Evolutionary conservation across 2,888 invertebrate genomes (phyloP).

Genomic region (Rosalia funebris): DNA sequence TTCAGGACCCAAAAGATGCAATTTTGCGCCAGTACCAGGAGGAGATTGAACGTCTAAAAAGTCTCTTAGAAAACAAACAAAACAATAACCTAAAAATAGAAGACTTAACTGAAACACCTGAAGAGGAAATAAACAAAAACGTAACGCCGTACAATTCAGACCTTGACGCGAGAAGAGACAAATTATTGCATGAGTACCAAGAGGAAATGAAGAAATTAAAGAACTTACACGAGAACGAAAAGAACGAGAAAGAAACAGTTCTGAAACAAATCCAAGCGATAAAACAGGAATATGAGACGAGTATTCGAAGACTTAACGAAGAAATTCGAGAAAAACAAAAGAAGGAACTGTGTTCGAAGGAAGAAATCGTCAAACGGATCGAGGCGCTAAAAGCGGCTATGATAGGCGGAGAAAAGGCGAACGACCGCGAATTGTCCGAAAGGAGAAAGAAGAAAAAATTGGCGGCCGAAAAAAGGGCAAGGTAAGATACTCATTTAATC

Average conservation of each 20-base stretch:
- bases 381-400: constrained; percentile 75
- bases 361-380: constrained; percentile 61
- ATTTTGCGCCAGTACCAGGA: constrained; percentile 85
- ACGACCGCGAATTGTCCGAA: constrained; percentile 78
- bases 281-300: constrained; percentile 69
- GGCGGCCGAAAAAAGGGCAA: constrained; percentile 73
- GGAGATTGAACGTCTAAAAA: constrained; percentile 79
- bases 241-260: constrained; percentile 60
- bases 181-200: constrained; percentile 66
- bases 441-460: constrained; percentile 73
- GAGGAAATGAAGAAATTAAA: constrained; percentile 65
- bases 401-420: constrained; percentile 82
- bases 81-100: constrained; percentile 50
- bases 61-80: constrained; percentile 64
- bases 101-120: constrained; percentile 45
- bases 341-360: constrained; percentile 64
- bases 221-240: constrained; percentile 61
- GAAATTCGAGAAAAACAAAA: constrained; percentile 69
- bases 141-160: constrained; percentile 38
- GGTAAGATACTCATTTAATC: too few species aligned
- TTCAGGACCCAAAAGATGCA: constrained; percentile 85
- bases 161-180: constrained; percentile 57
- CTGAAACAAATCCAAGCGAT: constrained; percentile 65
- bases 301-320: constrained; percentile 69
- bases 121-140: constrained; percentile 47